A percentile compares a stretch with the other conserved stretches of the same genome.
These are phyloP conservation scores for Oligia strigilis DNA, from an alignment of 2,888 invertebrate genomes.

Conservation along the genomic window DNA sequence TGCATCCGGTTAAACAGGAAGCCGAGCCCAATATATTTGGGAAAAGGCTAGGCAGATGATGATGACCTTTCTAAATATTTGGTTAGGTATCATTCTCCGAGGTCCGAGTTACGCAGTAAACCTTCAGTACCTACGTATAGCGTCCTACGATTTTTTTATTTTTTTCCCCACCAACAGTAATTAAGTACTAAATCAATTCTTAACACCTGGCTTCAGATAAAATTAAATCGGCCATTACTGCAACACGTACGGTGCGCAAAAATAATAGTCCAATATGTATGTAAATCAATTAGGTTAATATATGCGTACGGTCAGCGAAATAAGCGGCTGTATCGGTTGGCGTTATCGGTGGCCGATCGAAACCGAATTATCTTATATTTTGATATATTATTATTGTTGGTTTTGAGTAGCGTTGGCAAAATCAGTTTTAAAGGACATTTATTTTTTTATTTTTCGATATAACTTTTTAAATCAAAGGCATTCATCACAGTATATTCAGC, in stretches of 20 bases:
- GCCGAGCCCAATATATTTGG: too few species aligned
- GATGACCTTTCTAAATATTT: neutral
- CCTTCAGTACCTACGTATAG: too few species aligned
- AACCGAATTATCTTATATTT: slow-evolving; percentile 53
- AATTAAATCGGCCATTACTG: slow-evolving; percentile 57
- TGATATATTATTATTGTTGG: slow-evolving; percentile 65
- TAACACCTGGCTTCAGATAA: slow-evolving; percentile 32
- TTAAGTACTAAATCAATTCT: neutral
- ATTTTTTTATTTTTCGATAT: neutral
- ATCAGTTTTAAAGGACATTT: neutral
- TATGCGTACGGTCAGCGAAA: slow-evolving; percentile 58
- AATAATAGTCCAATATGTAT: slow-evolving; percentile 61
- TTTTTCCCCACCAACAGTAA: slow-evolving; percentile 5
- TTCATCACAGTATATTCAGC: neutral
- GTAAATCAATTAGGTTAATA: slow-evolving; percentile 66
- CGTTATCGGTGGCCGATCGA: slow-evolving; percentile 49
- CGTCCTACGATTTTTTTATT: neutral
- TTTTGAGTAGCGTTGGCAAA: slow-evolving; percentile 53
- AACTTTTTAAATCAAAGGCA: neutral
- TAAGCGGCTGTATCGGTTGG: slow-evolving; percentile 39
- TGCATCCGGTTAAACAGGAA: too few species aligned
- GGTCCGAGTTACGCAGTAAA: neutral
- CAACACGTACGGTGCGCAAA: slow-evolving; percentile 54
- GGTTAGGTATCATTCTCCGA: neutral
- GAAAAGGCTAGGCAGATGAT: too few species aligned